These are phyloP conservation scores for Apodemus sylvaticus DNA, from an alignment of 2,113 vertebrate genomes.

Conservation along the genomic window DNA sequence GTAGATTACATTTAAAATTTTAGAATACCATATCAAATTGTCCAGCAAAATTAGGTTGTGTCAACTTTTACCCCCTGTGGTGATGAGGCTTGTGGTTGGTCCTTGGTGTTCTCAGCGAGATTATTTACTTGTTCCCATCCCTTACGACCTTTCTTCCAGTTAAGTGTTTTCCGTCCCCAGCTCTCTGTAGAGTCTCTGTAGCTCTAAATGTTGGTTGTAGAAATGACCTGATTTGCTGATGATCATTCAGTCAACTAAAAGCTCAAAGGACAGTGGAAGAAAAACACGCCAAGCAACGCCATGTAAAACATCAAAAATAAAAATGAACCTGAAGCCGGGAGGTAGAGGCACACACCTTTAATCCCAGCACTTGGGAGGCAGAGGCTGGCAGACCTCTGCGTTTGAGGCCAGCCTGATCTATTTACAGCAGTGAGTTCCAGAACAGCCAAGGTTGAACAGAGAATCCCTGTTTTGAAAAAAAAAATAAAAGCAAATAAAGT, in stretches of 20 bases:
- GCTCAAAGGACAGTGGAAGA: neutral
- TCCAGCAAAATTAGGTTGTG: neutral
- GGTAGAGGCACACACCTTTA: neutral
- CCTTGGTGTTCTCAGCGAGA: neutral
- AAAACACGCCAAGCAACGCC: neutral
- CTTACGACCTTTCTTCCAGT: neutral
- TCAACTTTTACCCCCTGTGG: neutral
- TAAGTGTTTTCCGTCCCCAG: constrained; percentile 10
- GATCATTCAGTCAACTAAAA: neutral
- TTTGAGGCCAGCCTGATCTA: neutral
- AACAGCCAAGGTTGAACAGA: neutral
- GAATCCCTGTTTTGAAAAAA: neutral
- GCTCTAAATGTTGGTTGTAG: neutral
- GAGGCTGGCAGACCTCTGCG: neutral
- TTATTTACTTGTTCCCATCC: constrained; percentile 52
- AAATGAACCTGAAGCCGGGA: neutral
- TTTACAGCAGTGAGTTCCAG: neutral
- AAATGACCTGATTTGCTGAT: constrained; percentile 32
- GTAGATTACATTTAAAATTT: neutral
- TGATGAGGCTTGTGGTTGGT: neutral
- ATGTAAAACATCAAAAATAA: neutral
- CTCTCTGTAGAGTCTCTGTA: constrained; percentile 27
- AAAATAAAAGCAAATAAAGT: no score
- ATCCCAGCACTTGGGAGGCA: neutral
- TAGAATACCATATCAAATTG: neutral